Percentiles rank a stretch among this genome's conserved stretches.
These are phyloP conservation scores for Temnothorax curvispinosus DNA, from an alignment of 1,140 invertebrate species.

Conservation along the genomic window DNA sequence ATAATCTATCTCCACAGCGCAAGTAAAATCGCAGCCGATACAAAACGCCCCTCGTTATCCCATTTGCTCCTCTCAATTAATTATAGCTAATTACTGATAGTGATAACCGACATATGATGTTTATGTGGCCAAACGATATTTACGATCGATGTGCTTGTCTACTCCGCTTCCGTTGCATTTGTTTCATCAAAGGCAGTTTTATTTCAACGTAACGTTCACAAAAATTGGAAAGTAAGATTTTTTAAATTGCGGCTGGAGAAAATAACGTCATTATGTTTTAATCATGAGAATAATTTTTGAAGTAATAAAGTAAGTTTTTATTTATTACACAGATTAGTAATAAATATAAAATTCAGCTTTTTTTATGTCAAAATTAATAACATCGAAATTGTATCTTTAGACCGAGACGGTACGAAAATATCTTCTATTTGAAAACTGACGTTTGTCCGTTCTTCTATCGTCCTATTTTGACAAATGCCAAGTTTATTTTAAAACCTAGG, in stretches of 20 bases:
- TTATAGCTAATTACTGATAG: slow-evolving; percentile 40
- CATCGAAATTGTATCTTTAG: background rate
- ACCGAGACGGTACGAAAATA: background rate
- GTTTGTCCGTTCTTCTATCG: background rate
- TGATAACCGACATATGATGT: slow-evolving; percentile 24
- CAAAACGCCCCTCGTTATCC: slow-evolving; percentile 33
- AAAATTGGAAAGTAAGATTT: background rate
- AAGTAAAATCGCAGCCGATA: slow-evolving; percentile 17
- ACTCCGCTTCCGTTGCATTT: background rate
- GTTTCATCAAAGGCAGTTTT: background rate
- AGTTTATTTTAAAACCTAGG: background rate
- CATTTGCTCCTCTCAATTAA: slow-evolving; percentile 18
- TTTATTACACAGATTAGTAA: background rate
- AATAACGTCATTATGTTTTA: background rate
- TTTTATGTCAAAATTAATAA: background rate
- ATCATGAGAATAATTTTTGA: background rate
- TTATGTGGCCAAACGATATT: slow-evolving; percentile 20
- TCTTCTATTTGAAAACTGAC: background rate
- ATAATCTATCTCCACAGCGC: background rate
- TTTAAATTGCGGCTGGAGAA: background rate
- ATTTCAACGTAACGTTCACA: background rate
- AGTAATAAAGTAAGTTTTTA: background rate
- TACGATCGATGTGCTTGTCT: background rate
- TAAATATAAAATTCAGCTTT: background rate
- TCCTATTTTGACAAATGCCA: background rate